Percentiles rank a stretch among this genome's conserved stretches.
Evolutionary conservation across 2,113 vertebrate genomes (phyloP).

Genomic region (Proterorhinus semilunaris): DNA sequence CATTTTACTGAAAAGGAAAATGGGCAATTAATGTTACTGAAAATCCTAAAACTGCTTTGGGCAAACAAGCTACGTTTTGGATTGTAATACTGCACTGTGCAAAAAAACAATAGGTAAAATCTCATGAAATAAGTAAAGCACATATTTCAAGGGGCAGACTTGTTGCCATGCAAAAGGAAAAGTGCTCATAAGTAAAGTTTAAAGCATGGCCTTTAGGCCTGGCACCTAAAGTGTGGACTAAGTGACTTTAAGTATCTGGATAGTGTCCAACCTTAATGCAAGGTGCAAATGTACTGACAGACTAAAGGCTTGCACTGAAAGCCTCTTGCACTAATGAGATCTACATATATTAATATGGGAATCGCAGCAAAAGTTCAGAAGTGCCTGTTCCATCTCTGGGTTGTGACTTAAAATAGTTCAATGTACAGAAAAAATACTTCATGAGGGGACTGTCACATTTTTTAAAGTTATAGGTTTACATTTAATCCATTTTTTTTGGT

Average conservation of each 20-base stretch:
- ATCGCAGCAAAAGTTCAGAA: not conserved
- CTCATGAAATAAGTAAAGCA: too few species aligned
- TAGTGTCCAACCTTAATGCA: not conserved
- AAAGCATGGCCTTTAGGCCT: not conserved
- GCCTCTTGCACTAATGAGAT: slow-evolving; percentile 3
- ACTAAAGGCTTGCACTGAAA: not conserved
- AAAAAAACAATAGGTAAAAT: slow-evolving; percentile 2
- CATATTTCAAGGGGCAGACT: not conserved
- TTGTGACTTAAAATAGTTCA: not conserved
- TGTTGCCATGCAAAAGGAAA: not conserved
- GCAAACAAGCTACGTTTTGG: too few species aligned
- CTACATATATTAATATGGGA: not conserved
- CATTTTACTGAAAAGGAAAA: too few species aligned
- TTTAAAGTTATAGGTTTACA: too few species aligned
- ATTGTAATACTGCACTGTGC: slow-evolving; percentile 10
- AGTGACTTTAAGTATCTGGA: slow-evolving; percentile 6
- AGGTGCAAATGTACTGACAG: slow-evolving; percentile 5
- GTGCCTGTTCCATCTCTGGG: not conserved
- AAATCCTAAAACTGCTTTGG: too few species aligned
- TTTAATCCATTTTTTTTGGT: too few species aligned
- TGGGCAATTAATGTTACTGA: too few species aligned
- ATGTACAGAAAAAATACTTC: too few species aligned
- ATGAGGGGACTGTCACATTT: too few species aligned
- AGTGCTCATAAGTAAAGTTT: slow-evolving; percentile 3
- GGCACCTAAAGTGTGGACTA: not conserved